Percentiles rank a stretch among this genome's conserved stretches.
phyloP scores from a whole-genome alignment of 1,140 invertebrate species.

The Portunus trituberculatus region DNA sequence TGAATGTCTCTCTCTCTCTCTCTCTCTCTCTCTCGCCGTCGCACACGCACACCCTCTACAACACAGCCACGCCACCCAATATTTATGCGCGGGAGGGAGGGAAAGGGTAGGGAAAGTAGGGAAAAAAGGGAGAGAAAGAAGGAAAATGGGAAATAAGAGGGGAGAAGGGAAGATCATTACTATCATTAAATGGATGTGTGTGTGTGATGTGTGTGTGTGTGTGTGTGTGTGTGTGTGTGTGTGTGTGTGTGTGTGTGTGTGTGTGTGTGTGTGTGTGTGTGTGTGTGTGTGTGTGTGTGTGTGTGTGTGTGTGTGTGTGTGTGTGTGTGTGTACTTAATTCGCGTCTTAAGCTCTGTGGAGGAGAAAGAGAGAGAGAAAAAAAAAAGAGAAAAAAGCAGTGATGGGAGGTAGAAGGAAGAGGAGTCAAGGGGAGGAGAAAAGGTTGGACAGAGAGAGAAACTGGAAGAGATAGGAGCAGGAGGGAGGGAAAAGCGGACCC shows the following conservation, averaged over 20 bases:
- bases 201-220: too few relatives aligned
- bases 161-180: too few relatives aligned
- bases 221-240: too few relatives aligned
- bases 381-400: background rate
- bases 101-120: background rate
- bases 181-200: too few relatives aligned
- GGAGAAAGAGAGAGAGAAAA: background rate
- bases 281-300: slow-evolving; percentile 4
- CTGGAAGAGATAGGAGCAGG: background rate
- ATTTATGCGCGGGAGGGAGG: background rate
- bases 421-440: background rate
- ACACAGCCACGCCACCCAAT: too few relatives aligned
- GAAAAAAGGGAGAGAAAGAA: background rate
- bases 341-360: background rate
- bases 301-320: background rate
- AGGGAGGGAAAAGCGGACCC: background rate
- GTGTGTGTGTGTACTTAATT: background rate
- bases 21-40: background rate
- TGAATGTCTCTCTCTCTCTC: background rate
- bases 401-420: background rate
- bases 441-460: background rate
- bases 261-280: slow-evolving; percentile 2
- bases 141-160: too few relatives aligned
- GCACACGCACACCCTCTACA: background rate
- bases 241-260: too few relatives aligned